phyloP scores from a whole-genome alignment of 2,113 vertebrate species.

The Callionymus lyra region DNA sequence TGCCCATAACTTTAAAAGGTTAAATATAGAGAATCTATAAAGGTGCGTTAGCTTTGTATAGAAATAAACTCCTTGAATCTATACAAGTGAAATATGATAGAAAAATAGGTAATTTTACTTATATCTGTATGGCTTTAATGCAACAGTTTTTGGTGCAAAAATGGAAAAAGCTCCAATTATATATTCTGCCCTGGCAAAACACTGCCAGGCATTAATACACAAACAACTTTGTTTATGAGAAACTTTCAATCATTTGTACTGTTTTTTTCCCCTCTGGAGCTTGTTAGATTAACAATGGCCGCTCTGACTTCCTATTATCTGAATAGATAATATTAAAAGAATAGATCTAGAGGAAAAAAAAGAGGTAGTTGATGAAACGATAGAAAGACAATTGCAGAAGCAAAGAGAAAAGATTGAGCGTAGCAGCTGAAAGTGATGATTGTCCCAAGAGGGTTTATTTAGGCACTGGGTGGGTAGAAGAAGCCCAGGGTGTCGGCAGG shows the following conservation, averaged over 20 bases:
- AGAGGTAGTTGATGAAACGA: conserved; percentile 48
- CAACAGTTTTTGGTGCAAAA: conserved; percentile 52
- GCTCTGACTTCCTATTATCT: conserved; percentile 23
- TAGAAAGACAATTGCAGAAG: conserved; percentile 32
- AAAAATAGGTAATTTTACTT: conserved; percentile 65
- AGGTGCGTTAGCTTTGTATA: conserved; percentile 35
- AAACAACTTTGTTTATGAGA: neutral
- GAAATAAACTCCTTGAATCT: conserved; percentile 39
- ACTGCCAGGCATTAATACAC: conserved; percentile 11
- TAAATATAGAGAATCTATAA: conserved; percentile 29
- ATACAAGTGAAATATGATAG: conserved; percentile 44
- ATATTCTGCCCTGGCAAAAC: conserved; percentile 17
- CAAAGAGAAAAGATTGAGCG: conserved; percentile 28
- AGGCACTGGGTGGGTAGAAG: conserved; percentile 60
- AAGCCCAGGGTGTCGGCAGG: conserved; percentile 33
- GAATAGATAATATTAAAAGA: conserved; percentile 5
- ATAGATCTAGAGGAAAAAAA: conserved; percentile 28
- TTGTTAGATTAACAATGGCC: conserved; percentile 17
- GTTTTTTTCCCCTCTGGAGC: conserved; percentile 2
- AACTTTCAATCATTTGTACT: too few species aligned
- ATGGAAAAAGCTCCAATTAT: conserved; percentile 39
- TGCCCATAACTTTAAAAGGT: conserved; percentile 7
- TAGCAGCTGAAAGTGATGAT: conserved; percentile 47
- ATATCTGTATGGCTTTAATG: conserved; percentile 66
- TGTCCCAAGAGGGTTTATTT: conserved; percentile 40